These are phyloP conservation scores for Imbricaverruca yamaguchii DNA, from an alignment of 2,888 invertebrate genomes.

Conservation along the genomic window DNA sequence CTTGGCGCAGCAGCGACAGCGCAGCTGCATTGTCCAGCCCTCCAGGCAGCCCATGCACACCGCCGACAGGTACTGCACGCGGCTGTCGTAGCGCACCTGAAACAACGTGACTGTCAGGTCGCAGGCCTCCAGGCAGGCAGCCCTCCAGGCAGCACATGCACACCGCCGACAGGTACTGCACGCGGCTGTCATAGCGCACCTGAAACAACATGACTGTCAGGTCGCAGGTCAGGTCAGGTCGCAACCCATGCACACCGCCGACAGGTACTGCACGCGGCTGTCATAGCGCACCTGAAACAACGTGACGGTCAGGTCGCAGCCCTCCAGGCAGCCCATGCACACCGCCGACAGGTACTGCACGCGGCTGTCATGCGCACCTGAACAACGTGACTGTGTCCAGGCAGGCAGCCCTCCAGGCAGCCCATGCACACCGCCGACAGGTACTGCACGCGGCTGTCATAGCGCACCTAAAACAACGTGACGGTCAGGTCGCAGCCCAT, in stretches of 20 bases:
- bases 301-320: too few relatives aligned
- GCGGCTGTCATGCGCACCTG: slow-evolving; percentile 85
- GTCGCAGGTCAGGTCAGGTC: slow-evolving; percentile 41
- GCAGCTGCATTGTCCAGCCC: slow-evolving; percentile 57
- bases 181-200: slow-evolving; percentile 85
- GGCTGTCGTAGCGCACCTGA: slow-evolving; percentile 84
- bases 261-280: slow-evolving; percentile 79
- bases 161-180: slow-evolving; percentile 83
- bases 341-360: slow-evolving; percentile 86
- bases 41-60: slow-evolving; percentile 93
- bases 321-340: slow-evolving; percentile 89
- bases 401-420: slow-evolving; percentile 82
- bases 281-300: slow-evolving; percentile 82
- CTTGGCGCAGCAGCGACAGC: slow-evolving; percentile 74
- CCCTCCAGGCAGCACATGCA: slow-evolving; percentile 92
- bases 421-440: slow-evolving; percentile 92
- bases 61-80: slow-evolving; percentile 80
- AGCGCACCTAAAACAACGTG: slow-evolving; percentile 77
- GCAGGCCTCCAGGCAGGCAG: slow-evolving; percentile 39
- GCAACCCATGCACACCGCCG: slow-evolving; percentile 91
- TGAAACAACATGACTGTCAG: too few relatives aligned
- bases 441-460: slow-evolving; percentile 81
- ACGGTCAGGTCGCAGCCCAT: too few relatives aligned
- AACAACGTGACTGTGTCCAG: too few relatives aligned
- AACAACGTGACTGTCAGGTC: slow-evolving; percentile 34